Base-by-base conservation (phyloP, 2,113 vertebrate genomes). In the Crotalus viridis region DNA sequence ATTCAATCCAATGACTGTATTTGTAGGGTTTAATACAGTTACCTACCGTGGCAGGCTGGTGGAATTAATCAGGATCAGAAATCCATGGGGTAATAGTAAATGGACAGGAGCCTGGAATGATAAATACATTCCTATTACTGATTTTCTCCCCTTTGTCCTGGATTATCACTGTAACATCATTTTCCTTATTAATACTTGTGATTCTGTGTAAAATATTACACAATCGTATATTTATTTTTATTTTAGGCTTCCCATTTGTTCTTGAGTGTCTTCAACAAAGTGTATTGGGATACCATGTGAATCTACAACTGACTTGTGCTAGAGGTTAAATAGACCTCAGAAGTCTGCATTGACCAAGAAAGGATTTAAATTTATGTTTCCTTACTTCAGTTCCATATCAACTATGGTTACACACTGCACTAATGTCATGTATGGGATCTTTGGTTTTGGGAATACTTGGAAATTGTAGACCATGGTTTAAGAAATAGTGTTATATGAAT, bases 21-120 rank as follows among this genome's bases (percentile, higher is more conserved):
- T 94, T 95, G 92, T 94, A 93, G 54, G 95, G 93, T 22, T 85
- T 94, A 90, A 93, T 95, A 87, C 92, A 98, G 98, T 99, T 0
- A 94, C 95, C 90, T 96, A 97, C 93, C 74, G 0, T 21, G 97
- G 97, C 61, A 74, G 8, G 5, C 93, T 28, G 0, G 97, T 98
- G 96, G 97, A 97, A 95, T 95, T 98, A 93, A 95, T 98, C 94
- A 95, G 98, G 93, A 96, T 98, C 64, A 96, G 98, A 96, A 99
- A 99, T 94, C 99, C 98, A 0, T 99, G 99, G 98, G 99, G 98
- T 55, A 74, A 98, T 95, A 97, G 98, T 97, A 98, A 99, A 95
- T 99, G 99, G 98, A 98, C 95, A 0, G 99, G 99, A 94, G 96
- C 98, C 85, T 99, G 99, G 99, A 98, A 98, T 89, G 98, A 99